phyloP scores from a whole-genome alignment of 2,113 vertebrate species.

The Bagarius yarrelli region DNA sequence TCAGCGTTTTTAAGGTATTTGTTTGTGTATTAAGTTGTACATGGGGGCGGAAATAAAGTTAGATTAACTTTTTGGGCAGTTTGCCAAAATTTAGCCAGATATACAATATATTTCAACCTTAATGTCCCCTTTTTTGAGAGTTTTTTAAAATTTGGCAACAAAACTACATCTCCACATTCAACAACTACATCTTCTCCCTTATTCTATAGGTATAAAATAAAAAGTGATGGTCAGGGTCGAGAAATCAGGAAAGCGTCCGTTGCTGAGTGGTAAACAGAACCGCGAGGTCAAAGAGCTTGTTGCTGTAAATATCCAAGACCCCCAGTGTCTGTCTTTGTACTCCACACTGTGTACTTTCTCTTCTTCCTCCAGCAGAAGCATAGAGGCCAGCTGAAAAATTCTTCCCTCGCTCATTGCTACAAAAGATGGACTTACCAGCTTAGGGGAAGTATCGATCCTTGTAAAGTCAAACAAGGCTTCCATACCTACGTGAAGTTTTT shows the following conservation, averaged over 20 bases:
- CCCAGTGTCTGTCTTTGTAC: conserved; percentile 36
- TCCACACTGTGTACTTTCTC: conserved; percentile 21
- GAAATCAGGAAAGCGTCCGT: not conserved
- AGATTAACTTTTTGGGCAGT: not conserved
- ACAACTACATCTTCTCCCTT: not conserved
- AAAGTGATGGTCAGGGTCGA: not conserved
- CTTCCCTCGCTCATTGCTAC: conserved; percentile 59
- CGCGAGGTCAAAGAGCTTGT: conserved; percentile 23
- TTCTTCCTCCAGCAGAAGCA: conserved; percentile 53
- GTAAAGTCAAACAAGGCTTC: conserved; percentile 65
- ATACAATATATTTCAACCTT: not conserved
- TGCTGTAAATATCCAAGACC: conserved; percentile 35
- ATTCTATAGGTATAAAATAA: not conserved
- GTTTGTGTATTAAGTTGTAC: not conserved
- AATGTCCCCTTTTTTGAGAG: too few species aligned
- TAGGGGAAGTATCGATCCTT: conserved; percentile 67
- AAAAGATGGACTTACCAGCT: conserved; percentile 62
- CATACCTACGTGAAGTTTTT: conserved; percentile 66
- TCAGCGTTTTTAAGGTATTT: not conserved
- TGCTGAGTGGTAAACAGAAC: conserved; percentile 15
- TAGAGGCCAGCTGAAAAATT: conserved; percentile 64
- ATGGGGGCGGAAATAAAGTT: not conserved
- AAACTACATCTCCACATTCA: not conserved
- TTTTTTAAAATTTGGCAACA: not conserved
- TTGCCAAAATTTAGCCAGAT: not conserved